Base-by-base conservation (phyloP, 2,888 invertebrate genomes). In the Erpobdella octoculata region DNA sequence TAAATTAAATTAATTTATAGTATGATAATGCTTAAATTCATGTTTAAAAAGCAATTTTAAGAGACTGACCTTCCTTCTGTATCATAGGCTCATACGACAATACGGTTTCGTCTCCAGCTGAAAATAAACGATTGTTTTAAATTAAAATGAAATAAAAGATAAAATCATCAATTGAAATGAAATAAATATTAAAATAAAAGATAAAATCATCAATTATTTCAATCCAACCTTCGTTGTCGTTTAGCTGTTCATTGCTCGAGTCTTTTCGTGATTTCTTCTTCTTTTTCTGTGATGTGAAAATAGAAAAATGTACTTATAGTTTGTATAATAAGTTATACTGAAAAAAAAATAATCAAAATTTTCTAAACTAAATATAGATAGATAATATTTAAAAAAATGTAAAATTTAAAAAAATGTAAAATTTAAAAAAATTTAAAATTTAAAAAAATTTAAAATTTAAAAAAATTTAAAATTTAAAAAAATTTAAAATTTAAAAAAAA, bases 31-130 rank as follows among this genome's bases (percentile, higher is more conserved):
- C 2, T 18, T 53, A n/a, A 4, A 41, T 9, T 41, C 18, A n/a
- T n/a, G n/a, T n/a, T n/a, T n/a, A n/a, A n/a, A n/a, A n/a, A n/a
- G n/a, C n/a, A n/a, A n/a, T n/a, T n/a, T n/a, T n/a, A n/a, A n/a
- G n/a, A n/a, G n/a, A 74, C 75, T 74, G 48, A 76, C 76, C 67
- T 67, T 82, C 91, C 84, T 94, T 88, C 84, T 96, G 94, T 80
- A 93, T 91, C 76, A 98, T 97, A 75, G 93, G 90, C 86, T 98
- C 97, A 85, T 98, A 98, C 33, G 97, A 86, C 73, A 85, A 79
- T 31, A 69, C 48, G 33, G 2, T 46, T 9, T 69, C 69, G 1
- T 69, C 69, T 48, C 58, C 35, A n/a, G 2, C n/a, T 33, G 31
- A 31, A 21, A 31, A 12, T 5, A 21, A 61, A 31, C 33, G 3